Evolutionary conservation across 2,888 invertebrate genomes (phyloP).

Genomic region (Nysson spinosus): DNA sequence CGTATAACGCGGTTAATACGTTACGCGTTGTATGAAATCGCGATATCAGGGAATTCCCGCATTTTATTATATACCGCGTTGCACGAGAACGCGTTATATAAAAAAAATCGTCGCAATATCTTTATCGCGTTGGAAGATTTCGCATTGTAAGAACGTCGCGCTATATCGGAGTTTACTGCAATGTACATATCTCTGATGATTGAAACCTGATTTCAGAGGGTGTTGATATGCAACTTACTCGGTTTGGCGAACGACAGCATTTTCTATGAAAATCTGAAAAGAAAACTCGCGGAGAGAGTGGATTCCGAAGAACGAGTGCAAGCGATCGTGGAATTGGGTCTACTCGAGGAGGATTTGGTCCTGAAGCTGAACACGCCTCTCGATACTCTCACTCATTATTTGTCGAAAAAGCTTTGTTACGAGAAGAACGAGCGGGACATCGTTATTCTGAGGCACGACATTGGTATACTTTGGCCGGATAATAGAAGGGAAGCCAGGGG

Average conservation of each 20-base stretch:
- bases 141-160: too few species aligned
- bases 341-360: slow-evolving; percentile 90
- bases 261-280: slow-evolving; percentile 94
- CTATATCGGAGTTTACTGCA: too few species aligned
- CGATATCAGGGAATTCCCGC: too few species aligned
- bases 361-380: slow-evolving; percentile 91
- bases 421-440: slow-evolving; percentile 93
- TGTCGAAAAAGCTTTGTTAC: slow-evolving; percentile 88
- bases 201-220: slow-evolving; percentile 84
- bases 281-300: slow-evolving; percentile 89
- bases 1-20: too few species aligned
- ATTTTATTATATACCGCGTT: too few species aligned
- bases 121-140: too few species aligned
- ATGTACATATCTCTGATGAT: too few species aligned
- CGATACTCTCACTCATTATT: slow-evolving; percentile 94
- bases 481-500: slow-evolving; percentile 88
- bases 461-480: slow-evolving; percentile 95
- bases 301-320: slow-evolving; percentile 84
- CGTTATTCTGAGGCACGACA: slow-evolving; percentile 94
- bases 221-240: slow-evolving; percentile 90
- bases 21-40: too few species aligned
- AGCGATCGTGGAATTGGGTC: slow-evolving; percentile 90
- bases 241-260: slow-evolving; percentile 91
- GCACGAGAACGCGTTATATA: too few species aligned
- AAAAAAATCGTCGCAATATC: too few species aligned